A percentile compares a stretch with the other conserved stretches of the same genome.
These are phyloP conservation scores for Poeciliopsis retropinna DNA, from an alignment of 2,113 vertebrate species.

Conservation along the genomic window DNA sequence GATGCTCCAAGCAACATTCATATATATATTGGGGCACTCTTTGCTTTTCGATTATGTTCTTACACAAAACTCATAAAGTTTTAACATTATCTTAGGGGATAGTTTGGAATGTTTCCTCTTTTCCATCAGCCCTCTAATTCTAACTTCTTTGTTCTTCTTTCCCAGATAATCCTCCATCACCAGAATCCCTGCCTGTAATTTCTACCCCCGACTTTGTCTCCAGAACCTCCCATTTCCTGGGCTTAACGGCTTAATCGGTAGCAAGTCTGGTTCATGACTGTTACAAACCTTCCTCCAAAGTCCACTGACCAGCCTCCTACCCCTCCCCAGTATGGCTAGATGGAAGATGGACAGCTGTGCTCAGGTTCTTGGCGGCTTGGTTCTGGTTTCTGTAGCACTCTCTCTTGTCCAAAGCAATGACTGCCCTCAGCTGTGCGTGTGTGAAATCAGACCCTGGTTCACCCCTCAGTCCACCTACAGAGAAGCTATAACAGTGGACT, in stretches of 20 bases:
- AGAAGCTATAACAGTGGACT: conserved; percentile 96
- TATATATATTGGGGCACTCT: too few species aligned
- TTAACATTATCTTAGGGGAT: not conserved
- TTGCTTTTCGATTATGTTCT: not conserved
- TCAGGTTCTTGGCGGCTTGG: conserved; percentile 79
- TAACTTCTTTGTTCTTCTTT: conserved; percentile 44
- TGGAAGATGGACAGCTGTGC: conserved; percentile 62
- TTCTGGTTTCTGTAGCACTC: conserved; percentile 77
- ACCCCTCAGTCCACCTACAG: conserved; percentile 98
- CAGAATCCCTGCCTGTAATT: conserved; percentile 39
- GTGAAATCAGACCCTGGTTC: conserved; percentile 97
- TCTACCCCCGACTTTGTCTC: conserved; percentile 15
- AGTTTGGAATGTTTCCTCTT: not conserved
- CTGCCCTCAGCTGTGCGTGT: conserved; percentile 96
- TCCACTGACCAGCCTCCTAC: conserved; percentile 56
- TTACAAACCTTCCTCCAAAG: conserved; percentile 45
- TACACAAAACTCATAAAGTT: not conserved
- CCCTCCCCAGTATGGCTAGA: conserved; percentile 83
- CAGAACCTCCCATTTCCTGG: conserved; percentile 26
- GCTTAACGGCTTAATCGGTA: conserved; percentile 39
- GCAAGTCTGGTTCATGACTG: conserved; percentile 71
- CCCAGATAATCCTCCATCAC: conserved; percentile 53
- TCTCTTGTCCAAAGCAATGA: conserved; percentile 84
- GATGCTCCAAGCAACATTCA: too few species aligned
- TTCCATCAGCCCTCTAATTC: conserved; percentile 13